Percentiles rank a stretch among this genome's conserved stretches.
Evolutionary conservation across 2,797 vertebrate species (phyloP).

Genomic region (Cryptoblepharus egeriae): DNA sequence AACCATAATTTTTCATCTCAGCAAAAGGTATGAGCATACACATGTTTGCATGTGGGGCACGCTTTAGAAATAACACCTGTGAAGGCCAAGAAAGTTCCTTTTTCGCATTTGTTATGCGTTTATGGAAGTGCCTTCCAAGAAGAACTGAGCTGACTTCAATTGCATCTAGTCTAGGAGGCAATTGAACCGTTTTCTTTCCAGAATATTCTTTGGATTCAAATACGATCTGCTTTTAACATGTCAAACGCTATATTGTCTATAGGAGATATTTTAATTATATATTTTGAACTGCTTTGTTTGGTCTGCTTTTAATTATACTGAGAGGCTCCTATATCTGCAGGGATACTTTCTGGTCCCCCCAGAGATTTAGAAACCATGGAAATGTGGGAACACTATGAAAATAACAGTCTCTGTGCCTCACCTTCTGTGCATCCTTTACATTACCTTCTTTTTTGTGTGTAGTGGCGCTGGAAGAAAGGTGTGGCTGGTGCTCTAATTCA

Average conservation of each 20-base stretch:
- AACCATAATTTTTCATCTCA: conserved; percentile 50
- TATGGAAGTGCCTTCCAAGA: neutral
- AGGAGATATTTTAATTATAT: neutral
- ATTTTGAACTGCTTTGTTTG: neutral
- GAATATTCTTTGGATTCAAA: neutral
- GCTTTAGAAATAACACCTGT: neutral
- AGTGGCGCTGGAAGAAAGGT: too few species aligned
- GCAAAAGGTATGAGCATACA: neutral
- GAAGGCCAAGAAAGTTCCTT: neutral
- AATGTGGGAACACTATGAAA: too few species aligned
- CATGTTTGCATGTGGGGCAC: neutral
- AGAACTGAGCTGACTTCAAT: neutral
- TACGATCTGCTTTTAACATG: neutral
- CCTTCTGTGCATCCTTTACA: too few species aligned
- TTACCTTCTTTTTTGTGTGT: too few species aligned
- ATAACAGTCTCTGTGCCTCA: too few species aligned
- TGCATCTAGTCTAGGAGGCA: neutral
- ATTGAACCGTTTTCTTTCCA: neutral
- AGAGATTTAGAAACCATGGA: too few species aligned
- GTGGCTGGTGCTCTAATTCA: too few species aligned
- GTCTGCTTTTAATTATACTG: too few species aligned
- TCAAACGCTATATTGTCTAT: neutral
- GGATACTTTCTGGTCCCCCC: too few species aligned
- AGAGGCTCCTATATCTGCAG: too few species aligned
- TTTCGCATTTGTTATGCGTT: neutral